Evolutionary conservation across 2,113 vertebrate genomes (phyloP).

Genomic region (Aphelocoma coerulescens): DNA sequence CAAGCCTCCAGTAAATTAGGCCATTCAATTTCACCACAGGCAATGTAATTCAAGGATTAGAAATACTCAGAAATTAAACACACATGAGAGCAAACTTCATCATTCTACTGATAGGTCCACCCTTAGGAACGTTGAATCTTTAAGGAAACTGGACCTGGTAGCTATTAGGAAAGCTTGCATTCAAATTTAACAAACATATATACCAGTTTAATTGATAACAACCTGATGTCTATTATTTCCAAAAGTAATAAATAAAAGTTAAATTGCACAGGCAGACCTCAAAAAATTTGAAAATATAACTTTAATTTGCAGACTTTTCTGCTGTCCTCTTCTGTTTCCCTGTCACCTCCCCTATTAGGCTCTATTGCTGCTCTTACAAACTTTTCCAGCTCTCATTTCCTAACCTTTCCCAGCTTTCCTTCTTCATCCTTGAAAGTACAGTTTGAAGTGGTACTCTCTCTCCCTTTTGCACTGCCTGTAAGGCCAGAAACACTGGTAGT

Average conservation of each 20-base stretch:
- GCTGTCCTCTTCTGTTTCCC: background rate
- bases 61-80: background rate
- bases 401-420: background rate
- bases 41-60: background rate
- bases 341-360: background rate
- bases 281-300: background rate
- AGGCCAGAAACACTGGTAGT: background rate
- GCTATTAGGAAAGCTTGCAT: background rate
- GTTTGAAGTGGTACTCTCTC: background rate
- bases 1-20: background rate
- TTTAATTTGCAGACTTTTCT: background rate
- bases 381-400: background rate
- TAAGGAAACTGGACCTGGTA: background rate
- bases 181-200: background rate
- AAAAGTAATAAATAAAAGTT: background rate
- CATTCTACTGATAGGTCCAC: background rate
- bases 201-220: background rate
- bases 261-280: background rate
- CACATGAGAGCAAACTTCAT: background rate
- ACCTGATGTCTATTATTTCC: background rate
- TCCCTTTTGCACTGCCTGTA: background rate
- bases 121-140: background rate
- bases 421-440: background rate
- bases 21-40: background rate
- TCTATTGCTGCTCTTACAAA: background rate